Percentiles rank a stretch among this genome's conserved stretches.
Conservation (phyloP, 2,797 vertebrate genomes). For the Dallia pectoralis region DNA sequence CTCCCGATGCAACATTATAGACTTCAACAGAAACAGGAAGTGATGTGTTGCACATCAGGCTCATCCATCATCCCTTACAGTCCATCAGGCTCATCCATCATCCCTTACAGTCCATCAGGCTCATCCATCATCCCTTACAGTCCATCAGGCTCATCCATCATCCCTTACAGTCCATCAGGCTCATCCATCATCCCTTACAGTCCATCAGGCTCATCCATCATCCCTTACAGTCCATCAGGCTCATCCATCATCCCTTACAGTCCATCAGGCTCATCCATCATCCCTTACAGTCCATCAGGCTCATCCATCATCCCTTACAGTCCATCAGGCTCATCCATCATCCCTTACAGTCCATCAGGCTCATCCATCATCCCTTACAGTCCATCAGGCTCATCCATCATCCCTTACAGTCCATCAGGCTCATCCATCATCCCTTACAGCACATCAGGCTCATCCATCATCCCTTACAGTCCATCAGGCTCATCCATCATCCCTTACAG, state of each 20-base stretch:
- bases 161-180: conserved; percentile 67
- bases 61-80: conserved; percentile 59
- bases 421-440: too few species aligned
- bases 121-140: too few species aligned
- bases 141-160: conserved; percentile 57
- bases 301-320: too few species aligned
- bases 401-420: too few species aligned
- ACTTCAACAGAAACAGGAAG: conserved; percentile 17
- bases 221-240: conserved; percentile 63
- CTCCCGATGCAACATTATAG: conserved; percentile 37
- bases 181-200: too few species aligned
- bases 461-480: conserved; percentile 63
- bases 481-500: too few species aligned
- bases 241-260: too few species aligned
- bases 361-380: too few species aligned
- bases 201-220: conserved; percentile 57
- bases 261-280: too few species aligned
- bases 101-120: too few species aligned
- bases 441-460: conserved; percentile 57
- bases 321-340: conserved; percentile 57
- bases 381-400: too few species aligned
- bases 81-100: conserved; percentile 65
- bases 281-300: too few species aligned
- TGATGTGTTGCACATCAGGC: conserved; percentile 40
- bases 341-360: conserved; percentile 63